Conservation (phyloP, 2,113 vertebrate species). For the Actenoides hombroni region DNA sequence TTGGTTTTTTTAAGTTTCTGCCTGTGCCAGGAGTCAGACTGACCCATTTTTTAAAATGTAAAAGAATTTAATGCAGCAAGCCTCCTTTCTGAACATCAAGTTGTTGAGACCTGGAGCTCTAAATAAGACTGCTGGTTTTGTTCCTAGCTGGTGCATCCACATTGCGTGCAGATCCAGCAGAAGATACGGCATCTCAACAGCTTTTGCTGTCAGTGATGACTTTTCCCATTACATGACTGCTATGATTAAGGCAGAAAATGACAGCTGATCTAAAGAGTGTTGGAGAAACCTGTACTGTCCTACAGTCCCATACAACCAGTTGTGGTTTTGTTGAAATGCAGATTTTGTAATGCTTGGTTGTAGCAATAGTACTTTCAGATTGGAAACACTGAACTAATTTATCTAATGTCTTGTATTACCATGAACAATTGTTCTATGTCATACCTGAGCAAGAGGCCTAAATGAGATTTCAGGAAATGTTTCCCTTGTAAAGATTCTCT, state of each 20-base stretch:
- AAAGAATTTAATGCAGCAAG: background rate
- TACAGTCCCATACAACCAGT: background rate
- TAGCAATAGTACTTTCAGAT: background rate
- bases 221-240: background rate
- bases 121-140: background rate
- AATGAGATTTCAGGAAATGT: background rate
- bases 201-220: background rate
- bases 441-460: background rate
- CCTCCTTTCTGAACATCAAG: background rate
- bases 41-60: background rate
- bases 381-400: background rate
- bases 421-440: background rate
- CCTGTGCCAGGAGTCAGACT: background rate
- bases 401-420: background rate
- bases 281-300: background rate
- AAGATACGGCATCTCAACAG: background rate
- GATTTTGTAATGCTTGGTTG: background rate
- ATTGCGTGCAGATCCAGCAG: background rate
- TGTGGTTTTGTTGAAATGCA: background rate
- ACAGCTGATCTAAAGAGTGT: background rate
- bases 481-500: background rate
- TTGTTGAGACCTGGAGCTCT: background rate
- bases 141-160: background rate
- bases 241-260: background rate
- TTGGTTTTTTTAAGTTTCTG: background rate